A percentile compares a stretch with the other conserved stretches of the same genome.
phyloP scores from a whole-genome alignment of 2,888 invertebrate species.

The Coenonympha arcania region DNA sequence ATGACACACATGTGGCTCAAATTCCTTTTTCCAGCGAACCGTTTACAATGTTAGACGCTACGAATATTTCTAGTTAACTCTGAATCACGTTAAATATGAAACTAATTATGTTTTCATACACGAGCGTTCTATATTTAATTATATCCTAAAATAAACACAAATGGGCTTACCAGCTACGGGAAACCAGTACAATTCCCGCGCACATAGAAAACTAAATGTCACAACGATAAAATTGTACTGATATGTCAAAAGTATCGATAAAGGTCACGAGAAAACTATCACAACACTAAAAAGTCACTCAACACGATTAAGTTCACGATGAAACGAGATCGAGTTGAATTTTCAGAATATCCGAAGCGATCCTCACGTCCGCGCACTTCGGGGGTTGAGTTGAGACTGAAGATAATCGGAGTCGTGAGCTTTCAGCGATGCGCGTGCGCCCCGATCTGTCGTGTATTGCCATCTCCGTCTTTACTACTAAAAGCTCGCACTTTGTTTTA shows the following conservation, averaged over 20 bases:
- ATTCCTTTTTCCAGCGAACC: slow-evolving; percentile 24
- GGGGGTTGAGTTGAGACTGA: slow-evolving; percentile 61
- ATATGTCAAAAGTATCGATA: slow-evolving; percentile 26
- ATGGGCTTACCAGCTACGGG: slow-evolving; percentile 59
- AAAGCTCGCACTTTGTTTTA: slow-evolving; percentile 30
- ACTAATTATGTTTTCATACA: slow-evolving; percentile 68
- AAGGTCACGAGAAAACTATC: slow-evolving; percentile 31
- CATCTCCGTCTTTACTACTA: slow-evolving; percentile 39
- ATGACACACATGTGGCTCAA: slow-evolving; percentile 25
- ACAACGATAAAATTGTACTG: slow-evolving; percentile 18
- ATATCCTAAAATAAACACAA: slow-evolving; percentile 66
- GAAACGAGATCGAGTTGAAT: slow-evolving; percentile 40
- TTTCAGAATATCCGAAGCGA: slow-evolving; percentile 31
- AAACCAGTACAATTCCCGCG: slow-evolving; percentile 47
- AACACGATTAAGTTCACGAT: slow-evolving; percentile 40
- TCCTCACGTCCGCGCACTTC: slow-evolving; percentile 38
- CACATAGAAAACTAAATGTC: slow-evolving; percentile 41
- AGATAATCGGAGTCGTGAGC: slow-evolving; percentile 43
- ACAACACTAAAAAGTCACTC: slow-evolving; percentile 46
- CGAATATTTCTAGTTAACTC: slow-evolving; percentile 42
- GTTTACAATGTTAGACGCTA: slow-evolving; percentile 16
- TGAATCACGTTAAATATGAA: slow-evolving; percentile 54
- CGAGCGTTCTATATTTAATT: slow-evolving; percentile 69
- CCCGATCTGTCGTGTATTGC: slow-evolving; percentile 23
- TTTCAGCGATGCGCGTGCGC: slow-evolving; percentile 66